Conservation (phyloP, 2,113 vertebrate genomes). For the Neogale vison region DNA sequence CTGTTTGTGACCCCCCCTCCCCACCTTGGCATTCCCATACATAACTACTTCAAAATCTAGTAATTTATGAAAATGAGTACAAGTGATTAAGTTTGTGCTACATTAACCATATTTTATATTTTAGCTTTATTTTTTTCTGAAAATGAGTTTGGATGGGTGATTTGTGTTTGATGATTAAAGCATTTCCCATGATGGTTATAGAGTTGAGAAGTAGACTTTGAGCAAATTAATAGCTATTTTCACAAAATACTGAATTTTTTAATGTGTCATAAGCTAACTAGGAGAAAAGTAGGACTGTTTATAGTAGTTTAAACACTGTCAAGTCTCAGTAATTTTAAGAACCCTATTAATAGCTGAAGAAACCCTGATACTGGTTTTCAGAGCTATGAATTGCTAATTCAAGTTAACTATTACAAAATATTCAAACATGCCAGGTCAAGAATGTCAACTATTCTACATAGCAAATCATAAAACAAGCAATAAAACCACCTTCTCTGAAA, state of each 20-base stretch:
- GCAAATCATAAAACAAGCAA: slow-evolving; percentile 82
- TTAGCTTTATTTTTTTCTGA: slow-evolving; percentile 16
- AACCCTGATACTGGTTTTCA: slow-evolving; percentile 78
- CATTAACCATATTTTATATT: neutral
- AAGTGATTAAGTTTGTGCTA: slow-evolving; percentile 26
- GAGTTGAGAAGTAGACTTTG: neutral
- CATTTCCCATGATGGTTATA: neutral
- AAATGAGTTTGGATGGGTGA: neutral
- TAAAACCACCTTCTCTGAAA: slow-evolving; percentile 78
- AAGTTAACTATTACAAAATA: slow-evolving; percentile 88
- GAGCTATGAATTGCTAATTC: slow-evolving; percentile 83
- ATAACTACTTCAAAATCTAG: neutral
- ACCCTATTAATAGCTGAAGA: slow-evolving; percentile 71
- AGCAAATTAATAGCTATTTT: slow-evolving; percentile 40
- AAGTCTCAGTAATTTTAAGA: slow-evolving; percentile 81
- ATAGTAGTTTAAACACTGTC: slow-evolving; percentile 61
- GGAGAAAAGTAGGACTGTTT: slow-evolving; percentile 57
- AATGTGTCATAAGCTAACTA: slow-evolving; percentile 19
- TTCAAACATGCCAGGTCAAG: slow-evolving; percentile 83
- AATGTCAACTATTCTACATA: slow-evolving; percentile 83
- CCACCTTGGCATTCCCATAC: neutral
- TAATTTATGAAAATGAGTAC: slow-evolving; percentile 36
- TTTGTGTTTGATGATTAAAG: slow-evolving; percentile 10
- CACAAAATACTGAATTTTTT: slow-evolving; percentile 49
- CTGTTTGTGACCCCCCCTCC: neutral